Conservation (phyloP, 2,888 invertebrate genomes). For the Dryobotodes eremita region DNA sequence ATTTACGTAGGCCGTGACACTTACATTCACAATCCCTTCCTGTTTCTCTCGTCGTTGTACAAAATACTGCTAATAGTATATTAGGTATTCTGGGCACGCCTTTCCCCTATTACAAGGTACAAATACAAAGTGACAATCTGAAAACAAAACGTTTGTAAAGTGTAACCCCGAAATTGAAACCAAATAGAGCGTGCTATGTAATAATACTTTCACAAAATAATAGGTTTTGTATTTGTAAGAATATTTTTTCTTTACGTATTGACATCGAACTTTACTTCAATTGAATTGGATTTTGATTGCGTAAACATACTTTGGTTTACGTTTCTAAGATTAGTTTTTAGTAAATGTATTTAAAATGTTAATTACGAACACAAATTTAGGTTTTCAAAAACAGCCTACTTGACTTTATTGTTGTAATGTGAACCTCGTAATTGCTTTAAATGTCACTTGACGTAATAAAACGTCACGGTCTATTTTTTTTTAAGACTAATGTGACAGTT, state of each 20-base stretch:
- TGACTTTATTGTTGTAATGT: neutral
- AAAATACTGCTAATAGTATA: constrained; percentile 72
- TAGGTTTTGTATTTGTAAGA: constrained; percentile 45
- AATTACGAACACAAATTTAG: neutral
- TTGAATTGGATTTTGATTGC: constrained; percentile 28
- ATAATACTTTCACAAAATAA: constrained; percentile 66
- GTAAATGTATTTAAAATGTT: constrained; percentile 1
- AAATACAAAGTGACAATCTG: constrained; percentile 85
- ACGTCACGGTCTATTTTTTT: neutral
- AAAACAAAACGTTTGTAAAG: constrained; percentile 80
- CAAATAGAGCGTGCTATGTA: constrained; percentile 72
- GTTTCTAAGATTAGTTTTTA: constrained; percentile 4
- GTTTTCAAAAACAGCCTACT: neutral
- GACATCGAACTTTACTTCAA: constrained; percentile 14
- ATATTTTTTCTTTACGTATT: constrained; percentile 25
- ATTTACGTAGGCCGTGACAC: constrained; percentile 36
- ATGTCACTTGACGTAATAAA: too few relatives aligned
- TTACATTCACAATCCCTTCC: constrained; percentile 60
- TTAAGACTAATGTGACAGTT: neutral
- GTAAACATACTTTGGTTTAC: neutral
- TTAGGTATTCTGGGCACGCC: constrained; percentile 81
- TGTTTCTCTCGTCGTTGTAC: constrained; percentile 62
- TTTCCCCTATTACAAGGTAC: constrained; percentile 83
- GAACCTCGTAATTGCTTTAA: neutral
- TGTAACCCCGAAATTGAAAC: constrained; percentile 78